Percentiles rank a stretch among this genome's conserved stretches.
phyloP scores from a whole-genome alignment of 2,888 invertebrate species.

The Oxystoma pomonae region DNA sequence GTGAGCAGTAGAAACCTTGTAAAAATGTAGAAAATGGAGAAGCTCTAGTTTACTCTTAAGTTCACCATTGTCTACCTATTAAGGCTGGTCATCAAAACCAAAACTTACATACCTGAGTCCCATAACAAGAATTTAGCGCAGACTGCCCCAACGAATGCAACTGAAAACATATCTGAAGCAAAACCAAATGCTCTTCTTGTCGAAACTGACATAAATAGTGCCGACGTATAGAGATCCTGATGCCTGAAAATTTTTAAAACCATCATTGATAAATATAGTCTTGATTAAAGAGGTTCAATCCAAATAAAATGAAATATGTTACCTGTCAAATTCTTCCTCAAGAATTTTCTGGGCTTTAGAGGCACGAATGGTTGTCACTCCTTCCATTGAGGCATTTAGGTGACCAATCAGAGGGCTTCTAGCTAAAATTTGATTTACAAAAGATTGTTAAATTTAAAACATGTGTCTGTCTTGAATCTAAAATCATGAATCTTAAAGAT shows the following conservation, averaged over 20 bases:
- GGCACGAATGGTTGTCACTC: conserved; percentile 43
- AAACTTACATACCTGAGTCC: conserved; percentile 22
- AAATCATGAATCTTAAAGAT: too few relatives aligned
- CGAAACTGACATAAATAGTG: conserved; percentile 34
- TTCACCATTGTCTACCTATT: too few relatives aligned
- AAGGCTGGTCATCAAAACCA: too few relatives aligned
- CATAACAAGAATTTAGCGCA: conserved; percentile 26
- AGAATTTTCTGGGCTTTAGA: conserved; percentile 41
- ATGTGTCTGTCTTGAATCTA: too few relatives aligned
- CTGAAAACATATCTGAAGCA: conserved; percentile 34
- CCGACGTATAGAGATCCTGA: conserved; percentile 41
- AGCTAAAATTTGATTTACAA: too few relatives aligned
- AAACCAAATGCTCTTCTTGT: conserved; percentile 38
- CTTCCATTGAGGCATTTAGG: conserved; percentile 43
- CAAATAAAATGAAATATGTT: neutral
- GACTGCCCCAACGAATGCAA: conserved; percentile 28
- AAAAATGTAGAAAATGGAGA: too few relatives aligned
- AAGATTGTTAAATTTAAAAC: too few relatives aligned
- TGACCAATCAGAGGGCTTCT: conserved; percentile 44
- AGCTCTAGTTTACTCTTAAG: too few relatives aligned
- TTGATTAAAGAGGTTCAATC: too few relatives aligned
- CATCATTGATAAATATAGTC: neutral
- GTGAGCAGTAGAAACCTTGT: too few relatives aligned
- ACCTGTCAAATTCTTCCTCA: conserved; percentile 39
- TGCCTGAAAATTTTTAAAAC: conserved; percentile 23